Evolutionary conservation across 2,888 invertebrate genomes (phyloP).

Genomic region (Thymelicus lineola): DNA sequence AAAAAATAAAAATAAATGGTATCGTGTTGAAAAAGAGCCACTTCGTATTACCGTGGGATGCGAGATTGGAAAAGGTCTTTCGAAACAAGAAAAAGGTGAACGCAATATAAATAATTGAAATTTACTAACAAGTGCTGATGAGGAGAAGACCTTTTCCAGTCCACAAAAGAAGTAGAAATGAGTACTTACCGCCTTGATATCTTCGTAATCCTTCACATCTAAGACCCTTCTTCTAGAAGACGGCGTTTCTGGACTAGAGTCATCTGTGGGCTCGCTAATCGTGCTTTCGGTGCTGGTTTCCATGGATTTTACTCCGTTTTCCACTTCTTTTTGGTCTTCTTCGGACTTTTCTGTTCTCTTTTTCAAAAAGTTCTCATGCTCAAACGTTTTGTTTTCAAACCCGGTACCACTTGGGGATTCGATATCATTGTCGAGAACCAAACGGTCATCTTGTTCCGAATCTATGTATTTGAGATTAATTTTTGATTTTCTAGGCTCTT

Average conservation of each 20-base stretch:
- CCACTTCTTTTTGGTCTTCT: slow-evolving; percentile 58
- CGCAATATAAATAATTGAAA: background rate
- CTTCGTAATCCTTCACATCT: slow-evolving; percentile 70
- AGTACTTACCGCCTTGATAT: slow-evolving; percentile 73
- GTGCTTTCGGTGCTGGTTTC: slow-evolving; percentile 79
- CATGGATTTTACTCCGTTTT: slow-evolving; percentile 73
- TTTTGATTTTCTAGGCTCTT: slow-evolving; percentile 59
- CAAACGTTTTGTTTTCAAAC: slow-evolving; percentile 79
- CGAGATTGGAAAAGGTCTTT: slow-evolving; percentile 24
- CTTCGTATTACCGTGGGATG: slow-evolving; percentile 26
- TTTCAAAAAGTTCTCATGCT: slow-evolving; percentile 78
- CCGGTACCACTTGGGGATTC: slow-evolving; percentile 80
- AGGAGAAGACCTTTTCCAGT: slow-evolving; percentile 25
- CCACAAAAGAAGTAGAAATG: slow-evolving; percentile 38
- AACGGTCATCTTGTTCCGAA: slow-evolving; percentile 62
- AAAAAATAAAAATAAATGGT: slow-evolving; percentile 1
- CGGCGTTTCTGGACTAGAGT: slow-evolving; percentile 73
- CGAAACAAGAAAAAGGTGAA: background rate
- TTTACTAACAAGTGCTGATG: background rate
- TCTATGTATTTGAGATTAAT: slow-evolving; percentile 72
- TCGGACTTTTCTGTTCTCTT: slow-evolving; percentile 74
- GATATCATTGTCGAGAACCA: slow-evolving; percentile 72
- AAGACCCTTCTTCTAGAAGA: slow-evolving; percentile 66
- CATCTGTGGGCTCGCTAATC: slow-evolving; percentile 72
- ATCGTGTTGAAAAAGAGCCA: slow-evolving; percentile 32